Evolutionary conservation across 2,113 vertebrate species (phyloP).

Genomic region (Trinectes maculatus): DNA sequence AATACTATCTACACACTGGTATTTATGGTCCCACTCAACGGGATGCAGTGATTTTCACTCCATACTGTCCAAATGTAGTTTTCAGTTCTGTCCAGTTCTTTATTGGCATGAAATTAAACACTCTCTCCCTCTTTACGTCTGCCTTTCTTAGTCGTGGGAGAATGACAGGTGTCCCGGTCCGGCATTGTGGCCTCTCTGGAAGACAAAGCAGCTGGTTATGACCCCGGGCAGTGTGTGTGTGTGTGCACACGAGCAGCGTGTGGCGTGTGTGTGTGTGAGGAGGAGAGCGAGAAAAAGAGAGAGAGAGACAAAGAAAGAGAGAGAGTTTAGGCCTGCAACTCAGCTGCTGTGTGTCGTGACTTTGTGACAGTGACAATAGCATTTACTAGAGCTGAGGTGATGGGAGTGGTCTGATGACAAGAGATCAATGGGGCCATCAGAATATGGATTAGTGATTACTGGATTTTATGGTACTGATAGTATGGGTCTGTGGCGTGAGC

Average conservation of each 20-base stretch:
- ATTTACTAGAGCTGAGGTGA: neutral
- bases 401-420: neutral
- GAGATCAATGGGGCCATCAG: neutral
- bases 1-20: neutral
- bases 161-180: slow-evolving; percentile 77
- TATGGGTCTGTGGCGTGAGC: neutral
- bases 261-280: neutral
- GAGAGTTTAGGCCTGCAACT: neutral
- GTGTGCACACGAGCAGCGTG: slow-evolving; percentile 24
- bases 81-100: neutral
- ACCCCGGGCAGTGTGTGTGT: slow-evolving; percentile 41
- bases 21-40: neutral
- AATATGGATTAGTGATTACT: neutral
- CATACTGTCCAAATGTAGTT: neutral
- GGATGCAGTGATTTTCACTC: neutral
- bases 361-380: slow-evolving; percentile 6
- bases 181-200: slow-evolving; percentile 51
- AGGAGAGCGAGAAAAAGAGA: neutral
- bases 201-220: slow-evolving; percentile 78
- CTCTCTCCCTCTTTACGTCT: slow-evolving; percentile 2
- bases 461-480: no score
- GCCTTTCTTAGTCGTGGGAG: slow-evolving; percentile 75
- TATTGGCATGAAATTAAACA: slow-evolving; percentile 17
- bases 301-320: neutral
- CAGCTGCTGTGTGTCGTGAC: slow-evolving; percentile 17